These are phyloP conservation scores for Intellagama lesueurii DNA, from an alignment of 2,797 vertebrate genomes.

Conservation along the genomic window DNA sequence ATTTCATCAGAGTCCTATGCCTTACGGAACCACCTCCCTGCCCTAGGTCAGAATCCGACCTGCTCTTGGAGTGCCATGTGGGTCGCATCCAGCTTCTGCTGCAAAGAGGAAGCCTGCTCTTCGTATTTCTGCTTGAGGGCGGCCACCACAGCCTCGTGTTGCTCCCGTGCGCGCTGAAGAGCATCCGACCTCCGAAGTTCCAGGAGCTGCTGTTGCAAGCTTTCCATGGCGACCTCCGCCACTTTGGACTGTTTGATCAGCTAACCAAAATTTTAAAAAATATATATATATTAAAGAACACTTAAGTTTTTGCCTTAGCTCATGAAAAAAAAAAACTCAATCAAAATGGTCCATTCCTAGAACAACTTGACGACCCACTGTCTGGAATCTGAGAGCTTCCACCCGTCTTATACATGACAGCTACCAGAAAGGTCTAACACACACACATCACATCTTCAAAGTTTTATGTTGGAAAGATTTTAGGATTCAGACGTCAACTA, in stretches of 20 bases:
- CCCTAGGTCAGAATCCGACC: constrained; percentile 75
- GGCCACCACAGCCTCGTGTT: constrained; percentile 85
- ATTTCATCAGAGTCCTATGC: not conserved
- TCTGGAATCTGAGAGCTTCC: not conserved
- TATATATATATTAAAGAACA: too few relatives aligned
- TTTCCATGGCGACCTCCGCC: constrained; percentile 90
- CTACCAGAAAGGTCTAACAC: not conserved
- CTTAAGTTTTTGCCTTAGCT: not conserved
- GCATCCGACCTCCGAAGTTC: constrained; percentile 91
- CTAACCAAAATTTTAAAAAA: constrained; percentile 69
- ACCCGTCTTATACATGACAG: not conserved
- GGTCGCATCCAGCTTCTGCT: constrained; percentile 86
- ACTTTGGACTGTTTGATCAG: constrained; percentile 85
- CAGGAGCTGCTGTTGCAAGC: constrained; percentile 91
- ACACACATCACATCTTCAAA: not conserved
- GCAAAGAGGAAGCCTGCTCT: constrained; percentile 79
- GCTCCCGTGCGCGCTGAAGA: constrained; percentile 86
- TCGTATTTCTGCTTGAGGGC: constrained; percentile 89
- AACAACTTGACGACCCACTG: not conserved
- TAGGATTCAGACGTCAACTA: not conserved
- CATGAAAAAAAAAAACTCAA: not conserved
- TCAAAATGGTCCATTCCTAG: not conserved
- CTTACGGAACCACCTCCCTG: not conserved
- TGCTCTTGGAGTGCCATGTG: constrained; percentile 84
- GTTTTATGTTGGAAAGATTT: not conserved